Evolutionary conservation across 1,140 invertebrate genomes (phyloP).

Genomic region (Drosophila willistoni): DNA sequence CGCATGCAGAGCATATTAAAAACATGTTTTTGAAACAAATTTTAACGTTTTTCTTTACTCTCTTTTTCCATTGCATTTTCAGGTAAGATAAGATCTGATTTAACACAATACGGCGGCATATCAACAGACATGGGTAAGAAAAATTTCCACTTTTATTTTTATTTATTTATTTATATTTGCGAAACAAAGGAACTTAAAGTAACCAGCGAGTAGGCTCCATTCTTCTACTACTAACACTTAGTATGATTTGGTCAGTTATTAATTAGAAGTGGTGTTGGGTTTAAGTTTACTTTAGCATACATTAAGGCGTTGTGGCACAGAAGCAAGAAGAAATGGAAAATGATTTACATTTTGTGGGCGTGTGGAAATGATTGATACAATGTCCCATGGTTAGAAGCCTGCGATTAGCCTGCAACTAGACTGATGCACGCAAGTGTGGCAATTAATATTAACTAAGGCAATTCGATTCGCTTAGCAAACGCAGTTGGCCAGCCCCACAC

Average conservation of each 20-base stretch:
- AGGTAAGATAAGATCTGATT: conserved; percentile 83
- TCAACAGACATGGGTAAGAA: conserved; percentile 83
- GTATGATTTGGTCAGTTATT: not conserved
- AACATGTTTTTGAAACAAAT: conserved; percentile 68
- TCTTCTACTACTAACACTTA: conserved; percentile 36
- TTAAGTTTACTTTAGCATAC: conserved; percentile 30
- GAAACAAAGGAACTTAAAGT: conserved; percentile 22
- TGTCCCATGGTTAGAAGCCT: conserved; percentile 33
- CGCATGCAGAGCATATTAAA: conserved; percentile 24
- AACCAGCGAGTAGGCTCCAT: conserved; percentile 9
- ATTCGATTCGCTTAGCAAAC: conserved; percentile 51
- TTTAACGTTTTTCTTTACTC: conserved; percentile 74
- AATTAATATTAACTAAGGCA: conserved; percentile 73
- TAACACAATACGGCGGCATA: conserved; percentile 83
- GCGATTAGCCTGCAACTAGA: conserved; percentile 50
- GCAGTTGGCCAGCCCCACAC: conserved; percentile 21
- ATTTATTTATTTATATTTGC: conserved; percentile 43
- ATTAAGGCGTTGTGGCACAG: conserved; percentile 17
- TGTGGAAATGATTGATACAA: conserved; percentile 74
- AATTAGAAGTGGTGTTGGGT: conserved; percentile 40
- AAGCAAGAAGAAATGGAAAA: conserved; percentile 11
- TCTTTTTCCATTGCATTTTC: conserved; percentile 63
- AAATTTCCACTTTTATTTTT: conserved; percentile 78
- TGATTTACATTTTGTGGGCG: conserved; percentile 42
- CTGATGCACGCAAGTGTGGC: conserved; percentile 48